Percentiles rank a stretch among this genome's conserved stretches.
Evolutionary conservation across 2,797 vertebrate genomes (phyloP).

Genomic region (Leptatherina wallacei): DNA sequence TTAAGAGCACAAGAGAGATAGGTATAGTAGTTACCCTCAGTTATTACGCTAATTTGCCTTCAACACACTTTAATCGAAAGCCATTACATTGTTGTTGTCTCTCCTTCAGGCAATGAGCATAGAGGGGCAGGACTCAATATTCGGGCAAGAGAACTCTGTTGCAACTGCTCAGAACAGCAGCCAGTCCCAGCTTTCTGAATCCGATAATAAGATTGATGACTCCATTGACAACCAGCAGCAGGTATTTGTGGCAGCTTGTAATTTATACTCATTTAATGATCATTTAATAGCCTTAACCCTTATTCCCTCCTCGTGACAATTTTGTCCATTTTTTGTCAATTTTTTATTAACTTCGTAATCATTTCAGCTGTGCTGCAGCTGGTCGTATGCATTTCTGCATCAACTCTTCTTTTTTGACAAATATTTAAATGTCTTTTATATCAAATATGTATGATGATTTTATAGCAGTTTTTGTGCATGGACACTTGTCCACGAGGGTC

Average conservation of each 20-base stretch:
- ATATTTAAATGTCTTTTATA: no score
- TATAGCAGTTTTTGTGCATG: no score
- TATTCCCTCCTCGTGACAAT: no score
- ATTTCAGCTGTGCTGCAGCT: no score
- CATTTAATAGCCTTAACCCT: background rate
- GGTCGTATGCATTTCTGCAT: no score
- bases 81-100: background rate
- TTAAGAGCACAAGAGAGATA: background rate
- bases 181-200: conserved; percentile 90
- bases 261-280: background rate
- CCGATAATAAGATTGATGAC: conserved; percentile 90
- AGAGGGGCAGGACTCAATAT: conserved; percentile 92
- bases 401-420: no score
- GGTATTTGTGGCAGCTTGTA: conserved; percentile 71
- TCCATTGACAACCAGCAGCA: conserved; percentile 97
- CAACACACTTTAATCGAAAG: background rate
- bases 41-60: background rate
- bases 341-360: no score
- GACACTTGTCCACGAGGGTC: no score
- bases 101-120: conserved; percentile 85
- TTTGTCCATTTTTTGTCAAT: no score
- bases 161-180: conserved; percentile 89
- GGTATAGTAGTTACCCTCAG: background rate
- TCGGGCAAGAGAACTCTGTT: conserved; percentile 90
- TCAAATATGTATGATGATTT: background rate